Evolutionary conservation across 2,888 invertebrate genomes (phyloP).

Genomic region (Liopterus haemorrhoidalis): DNA sequence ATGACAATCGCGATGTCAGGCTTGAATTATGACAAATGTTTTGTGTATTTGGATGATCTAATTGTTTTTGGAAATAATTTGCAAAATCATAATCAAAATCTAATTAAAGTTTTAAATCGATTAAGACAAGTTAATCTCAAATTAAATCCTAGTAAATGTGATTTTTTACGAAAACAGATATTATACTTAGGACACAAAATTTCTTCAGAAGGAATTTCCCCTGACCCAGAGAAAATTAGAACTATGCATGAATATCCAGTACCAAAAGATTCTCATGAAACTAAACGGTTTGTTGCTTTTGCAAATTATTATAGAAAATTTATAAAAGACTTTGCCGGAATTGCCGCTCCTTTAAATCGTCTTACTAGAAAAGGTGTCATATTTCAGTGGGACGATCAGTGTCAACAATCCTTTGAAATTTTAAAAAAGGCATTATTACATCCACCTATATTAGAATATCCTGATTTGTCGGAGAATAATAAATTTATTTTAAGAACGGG

Average conservation of each 20-base stretch:
- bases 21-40: slow-evolving; percentile 28
- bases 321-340: background rate
- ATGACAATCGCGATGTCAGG: too few relatives aligned
- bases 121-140: slow-evolving; percentile 14
- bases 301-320: background rate
- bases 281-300: background rate
- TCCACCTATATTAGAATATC: too few relatives aligned
- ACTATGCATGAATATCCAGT: background rate
- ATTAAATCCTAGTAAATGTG: slow-evolving; percentile 13
- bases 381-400: too few relatives aligned
- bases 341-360: background rate
- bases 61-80: slow-evolving; percentile 11
- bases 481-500: too few relatives aligned
- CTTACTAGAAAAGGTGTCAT: slow-evolving; percentile 4
- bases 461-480: too few relatives aligned
- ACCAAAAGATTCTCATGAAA: too few relatives aligned
- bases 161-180: slow-evolving; percentile 11
- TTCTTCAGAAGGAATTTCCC: too few relatives aligned
- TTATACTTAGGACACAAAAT: background rate
- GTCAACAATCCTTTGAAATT: too few relatives aligned
- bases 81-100: slow-evolving; percentile 11
- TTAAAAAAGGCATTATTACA: too few relatives aligned
- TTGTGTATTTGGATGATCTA: slow-evolving; percentile 7
- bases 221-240: background rate
- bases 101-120: too few relatives aligned